Base-by-base conservation (phyloP, 1,140 invertebrate genomes). In the Tetramorium parvispinum region DNA sequence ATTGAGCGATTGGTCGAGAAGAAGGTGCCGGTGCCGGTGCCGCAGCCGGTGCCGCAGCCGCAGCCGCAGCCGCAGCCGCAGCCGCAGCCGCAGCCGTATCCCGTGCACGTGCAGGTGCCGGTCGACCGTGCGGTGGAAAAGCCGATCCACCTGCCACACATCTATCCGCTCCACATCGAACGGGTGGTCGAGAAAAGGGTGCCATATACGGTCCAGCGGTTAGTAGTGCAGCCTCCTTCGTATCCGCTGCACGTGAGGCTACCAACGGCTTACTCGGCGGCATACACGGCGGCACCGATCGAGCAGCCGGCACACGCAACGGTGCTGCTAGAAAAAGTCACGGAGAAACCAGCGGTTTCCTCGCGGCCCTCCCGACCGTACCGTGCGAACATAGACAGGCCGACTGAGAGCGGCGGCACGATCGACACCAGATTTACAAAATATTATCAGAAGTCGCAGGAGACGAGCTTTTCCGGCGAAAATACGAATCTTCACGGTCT, bases 181-280 rank as follows among this genome's bases (percentile, higher is more conserved):
- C 96, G 96, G 87, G 94, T 96, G 21, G 93, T 95, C 0, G 95
- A 96, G 73, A 96, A 91, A 37, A 93, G 91, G 40, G n/a, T 94
- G 16, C 93, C 93, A 0, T 71, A 91, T 7, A 70, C 91, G 1
- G 82, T 94, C 0, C 92, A 94, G 11, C 93, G 92, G 21, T n/a
- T 93, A 0, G 94, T 95, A 53, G 94, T 95, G 0, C 96, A 96
- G 87, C 96, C 96, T 37, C 21, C 65, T 21, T 3, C 68, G 24
- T 90, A 86, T 3, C 82, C 89, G 13, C 93, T 96, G 0, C 94
- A 96, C 0, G 92, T 96, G 0, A 77, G 87, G 43, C 16, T 91
- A 2, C 86, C 89, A 2, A 85, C 88, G 68, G 37, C 49, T 66
- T 65, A 77, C 13, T 5, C 51, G 51, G 11, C 71, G n/a, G 32